Conservation (phyloP, 1,140 invertebrate genomes). For the Eumaeus atala region DNA sequence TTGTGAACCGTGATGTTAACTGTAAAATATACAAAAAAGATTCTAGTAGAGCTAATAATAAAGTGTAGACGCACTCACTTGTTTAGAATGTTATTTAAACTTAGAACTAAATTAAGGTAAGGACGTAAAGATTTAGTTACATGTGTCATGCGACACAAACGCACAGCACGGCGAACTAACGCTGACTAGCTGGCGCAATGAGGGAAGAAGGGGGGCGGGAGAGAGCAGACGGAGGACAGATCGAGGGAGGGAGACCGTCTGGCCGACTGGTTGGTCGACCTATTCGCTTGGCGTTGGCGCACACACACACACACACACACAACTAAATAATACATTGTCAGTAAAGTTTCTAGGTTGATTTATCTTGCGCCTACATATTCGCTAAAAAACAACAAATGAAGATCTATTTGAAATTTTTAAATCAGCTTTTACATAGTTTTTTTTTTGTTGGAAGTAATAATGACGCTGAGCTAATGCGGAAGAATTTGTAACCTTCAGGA, state of each 20-base stretch:
- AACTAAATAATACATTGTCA: slow-evolving; percentile 33
- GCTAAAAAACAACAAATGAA: slow-evolving; percentile 16
- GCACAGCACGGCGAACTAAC: slow-evolving; percentile 36
- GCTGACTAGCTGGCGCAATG: slow-evolving; percentile 62
- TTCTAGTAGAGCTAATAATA: slow-evolving; percentile 6
- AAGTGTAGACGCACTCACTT: slow-evolving; percentile 37
- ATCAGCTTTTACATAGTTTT: background rate
- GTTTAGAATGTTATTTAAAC: slow-evolving; percentile 14
- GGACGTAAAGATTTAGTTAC: slow-evolving; percentile 55
- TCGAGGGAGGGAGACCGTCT: slow-evolving; percentile 65
- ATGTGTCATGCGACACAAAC: slow-evolving; percentile 28
- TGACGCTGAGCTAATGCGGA: slow-evolving; percentile 21
- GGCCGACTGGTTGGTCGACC: slow-evolving; percentile 70
- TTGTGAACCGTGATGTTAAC: slow-evolving; percentile 32
- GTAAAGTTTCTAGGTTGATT: slow-evolving; percentile 57
- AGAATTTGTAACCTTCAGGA: slow-evolving; percentile 56
- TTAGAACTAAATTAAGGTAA: slow-evolving; percentile 39
- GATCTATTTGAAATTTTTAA: slow-evolving; percentile 16
- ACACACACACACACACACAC: slow-evolving; percentile 52
- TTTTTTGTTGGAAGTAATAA: no score
- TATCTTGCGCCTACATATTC: slow-evolving; percentile 34
- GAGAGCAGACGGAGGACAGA: slow-evolving; percentile 54
- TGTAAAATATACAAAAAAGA: slow-evolving; percentile 21
- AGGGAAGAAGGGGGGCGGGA: slow-evolving; percentile 40
- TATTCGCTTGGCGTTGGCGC: slow-evolving; percentile 50